A percentile compares a stretch with the other conserved stretches of the same genome.
Evolutionary conservation across 1,140 invertebrate species (phyloP).

Genomic region (Procambarus virginalis): DNA sequence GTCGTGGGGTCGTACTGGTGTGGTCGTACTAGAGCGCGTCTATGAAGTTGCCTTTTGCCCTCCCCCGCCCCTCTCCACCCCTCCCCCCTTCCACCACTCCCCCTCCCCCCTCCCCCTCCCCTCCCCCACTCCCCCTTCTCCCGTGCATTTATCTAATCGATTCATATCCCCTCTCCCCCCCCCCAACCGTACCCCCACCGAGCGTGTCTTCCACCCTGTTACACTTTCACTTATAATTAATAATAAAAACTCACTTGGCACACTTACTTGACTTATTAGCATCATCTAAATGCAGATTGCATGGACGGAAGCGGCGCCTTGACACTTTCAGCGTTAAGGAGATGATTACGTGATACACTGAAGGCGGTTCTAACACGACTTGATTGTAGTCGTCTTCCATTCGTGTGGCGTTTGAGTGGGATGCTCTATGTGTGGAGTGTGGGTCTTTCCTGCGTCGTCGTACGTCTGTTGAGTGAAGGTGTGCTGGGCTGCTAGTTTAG

Average conservation of each 20-base stretch:
- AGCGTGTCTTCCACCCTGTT: too few species aligned
- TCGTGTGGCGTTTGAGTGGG: neutral
- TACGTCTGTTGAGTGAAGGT: too few species aligned
- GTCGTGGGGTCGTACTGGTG: too few species aligned
- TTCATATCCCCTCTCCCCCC: too few species aligned
- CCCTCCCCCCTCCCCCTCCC: too few species aligned
- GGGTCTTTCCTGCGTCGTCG: too few species aligned
- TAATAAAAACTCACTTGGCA: neutral
- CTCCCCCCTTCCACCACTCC: too few species aligned
- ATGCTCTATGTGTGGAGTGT: neutral
- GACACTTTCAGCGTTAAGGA: slow-evolving; percentile 19
- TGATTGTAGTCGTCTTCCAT: neutral
- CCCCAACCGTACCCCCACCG: too few species aligned
- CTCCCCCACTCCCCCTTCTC: too few species aligned
- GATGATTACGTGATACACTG: slow-evolving; percentile 11
- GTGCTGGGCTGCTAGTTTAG: too few species aligned
- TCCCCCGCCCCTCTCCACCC: too few species aligned
- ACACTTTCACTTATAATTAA: neutral
- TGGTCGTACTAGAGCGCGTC: neutral
- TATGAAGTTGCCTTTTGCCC: neutral
- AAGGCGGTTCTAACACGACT: neutral
- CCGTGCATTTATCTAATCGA: too few species aligned
- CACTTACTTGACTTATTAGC: slow-evolving; percentile 8
- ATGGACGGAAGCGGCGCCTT: neutral
- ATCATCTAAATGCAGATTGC: slow-evolving; percentile 40